phyloP scores from a whole-genome alignment of 2,113 vertebrate genomes.

The Engystomops pustulosus region DNA sequence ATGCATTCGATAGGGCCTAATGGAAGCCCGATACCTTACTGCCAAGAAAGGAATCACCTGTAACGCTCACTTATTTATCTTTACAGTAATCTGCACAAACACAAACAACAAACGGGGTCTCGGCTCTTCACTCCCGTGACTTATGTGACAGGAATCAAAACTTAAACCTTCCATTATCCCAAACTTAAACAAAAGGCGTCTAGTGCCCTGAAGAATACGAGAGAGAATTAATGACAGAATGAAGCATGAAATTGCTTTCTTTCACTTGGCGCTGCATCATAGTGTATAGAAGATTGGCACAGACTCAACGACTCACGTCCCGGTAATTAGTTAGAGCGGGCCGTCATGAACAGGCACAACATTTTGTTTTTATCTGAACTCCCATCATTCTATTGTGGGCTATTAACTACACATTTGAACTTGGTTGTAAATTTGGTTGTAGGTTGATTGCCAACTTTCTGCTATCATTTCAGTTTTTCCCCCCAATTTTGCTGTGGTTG shows the following conservation, averaged over 20 bases:
- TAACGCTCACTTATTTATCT: slow-evolving; percentile 69
- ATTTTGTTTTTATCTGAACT: not conserved
- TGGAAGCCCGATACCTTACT: slow-evolving; percentile 71
- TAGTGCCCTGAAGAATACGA: slow-evolving; percentile 75
- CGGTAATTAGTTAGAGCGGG: slow-evolving; percentile 15
- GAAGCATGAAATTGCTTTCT: slow-evolving; percentile 84
- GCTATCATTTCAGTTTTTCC: not conserved
- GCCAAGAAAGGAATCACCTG: slow-evolving; percentile 65
- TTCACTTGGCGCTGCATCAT: slow-evolving; percentile 68
- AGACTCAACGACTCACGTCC: not conserved
- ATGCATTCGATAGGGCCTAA: slow-evolving; percentile 77
- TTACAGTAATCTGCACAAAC: slow-evolving; percentile 44
- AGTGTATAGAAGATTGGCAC: not conserved
- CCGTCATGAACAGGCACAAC: too few relatives aligned
- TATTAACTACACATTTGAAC: too few relatives aligned
- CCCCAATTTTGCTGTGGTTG: too few relatives aligned
- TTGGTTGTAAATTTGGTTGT: too few relatives aligned
- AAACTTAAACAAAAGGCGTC: slow-evolving; percentile 77
- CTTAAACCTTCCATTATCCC: slow-evolving; percentile 75
- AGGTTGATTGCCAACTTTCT: not conserved
- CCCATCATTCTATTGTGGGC: not conserved
- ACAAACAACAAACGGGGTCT: slow-evolving; percentile 62
- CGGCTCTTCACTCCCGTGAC: slow-evolving; percentile 65
- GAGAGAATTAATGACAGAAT: slow-evolving; percentile 72
- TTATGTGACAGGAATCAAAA: slow-evolving; percentile 77